Conservation (phyloP, 1,140 invertebrate species). For the Anadara kagoshimensis region DNA sequence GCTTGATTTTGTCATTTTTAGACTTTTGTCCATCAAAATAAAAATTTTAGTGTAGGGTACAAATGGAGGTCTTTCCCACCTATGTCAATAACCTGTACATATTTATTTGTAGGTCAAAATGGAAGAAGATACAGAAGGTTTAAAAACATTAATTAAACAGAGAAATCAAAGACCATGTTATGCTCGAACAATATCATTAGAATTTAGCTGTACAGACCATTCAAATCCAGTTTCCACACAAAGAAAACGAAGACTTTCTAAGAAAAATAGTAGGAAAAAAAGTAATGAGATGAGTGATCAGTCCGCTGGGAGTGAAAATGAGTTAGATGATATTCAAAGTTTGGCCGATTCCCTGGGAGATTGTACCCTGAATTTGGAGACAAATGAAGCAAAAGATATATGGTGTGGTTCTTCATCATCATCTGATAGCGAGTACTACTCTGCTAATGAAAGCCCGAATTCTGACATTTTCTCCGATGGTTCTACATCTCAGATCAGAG, state of each 20-base stretch:
- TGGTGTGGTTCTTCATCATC: neutral
- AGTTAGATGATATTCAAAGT: neutral
- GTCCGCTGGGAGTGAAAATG: neutral
- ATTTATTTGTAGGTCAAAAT: neutral
- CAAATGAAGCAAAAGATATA: neutral
- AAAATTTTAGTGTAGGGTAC: too few species aligned
- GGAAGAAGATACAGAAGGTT: constrained; percentile 28
- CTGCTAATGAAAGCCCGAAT: constrained; percentile 13
- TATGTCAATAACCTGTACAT: too few species aligned
- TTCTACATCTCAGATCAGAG: neutral
- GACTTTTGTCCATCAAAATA: too few species aligned
- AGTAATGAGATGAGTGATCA: neutral
- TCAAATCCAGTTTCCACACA: neutral
- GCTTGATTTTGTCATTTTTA: too few species aligned
- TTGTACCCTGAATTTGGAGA: neutral
- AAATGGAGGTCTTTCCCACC: too few species aligned
- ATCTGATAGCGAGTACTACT: constrained; percentile 30
- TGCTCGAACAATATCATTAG: constrained; percentile 22
- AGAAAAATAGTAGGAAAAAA: neutral
- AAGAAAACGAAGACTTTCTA: neutral
- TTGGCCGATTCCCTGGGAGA: neutral
- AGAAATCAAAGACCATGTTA: constrained; percentile 21
- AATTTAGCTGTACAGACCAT: neutral
- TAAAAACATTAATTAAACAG: constrained; percentile 23
- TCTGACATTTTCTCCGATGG: neutral